phyloP scores from a whole-genome alignment of 2,113 vertebrate genomes.

The Rhinopithecus roxellana region DNA sequence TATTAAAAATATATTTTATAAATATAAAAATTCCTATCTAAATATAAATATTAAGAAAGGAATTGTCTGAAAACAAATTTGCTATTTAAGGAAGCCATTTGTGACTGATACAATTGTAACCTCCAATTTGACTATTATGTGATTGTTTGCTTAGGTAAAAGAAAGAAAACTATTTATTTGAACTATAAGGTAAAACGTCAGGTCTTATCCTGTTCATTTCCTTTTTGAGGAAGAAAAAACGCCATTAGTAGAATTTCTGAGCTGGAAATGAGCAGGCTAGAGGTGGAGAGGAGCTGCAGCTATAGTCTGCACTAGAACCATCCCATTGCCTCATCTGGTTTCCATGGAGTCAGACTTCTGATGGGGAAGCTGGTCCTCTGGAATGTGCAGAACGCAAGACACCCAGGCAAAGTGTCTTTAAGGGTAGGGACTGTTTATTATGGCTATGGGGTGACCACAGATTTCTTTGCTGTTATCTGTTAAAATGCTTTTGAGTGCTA shows the following conservation, averaged over 20 bases:
- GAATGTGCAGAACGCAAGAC: background rate
- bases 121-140: background rate
- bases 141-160: conserved; percentile 20
- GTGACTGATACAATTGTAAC: background rate
- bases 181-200: background rate
- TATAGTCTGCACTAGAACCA: no score
- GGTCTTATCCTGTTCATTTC: background rate
- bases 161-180: background rate
- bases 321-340: no score
- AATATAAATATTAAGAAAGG: conserved; percentile 22
- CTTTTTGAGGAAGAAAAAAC: background rate
- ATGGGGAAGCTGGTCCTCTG: background rate
- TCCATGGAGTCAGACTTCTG: background rate
- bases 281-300: background rate
- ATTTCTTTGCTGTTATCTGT: background rate
- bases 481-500: background rate
- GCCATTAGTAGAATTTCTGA: background rate
- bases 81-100: conserved; percentile 17
- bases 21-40: background rate
- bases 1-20: no score
- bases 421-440: background rate
- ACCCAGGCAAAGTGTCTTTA: background rate
- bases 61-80: conserved; percentile 28
- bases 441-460: background rate
- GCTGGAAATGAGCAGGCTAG: background rate